Base-by-base conservation (phyloP, 2,113 vertebrate species). In the Sebastes schlegelii region DNA sequence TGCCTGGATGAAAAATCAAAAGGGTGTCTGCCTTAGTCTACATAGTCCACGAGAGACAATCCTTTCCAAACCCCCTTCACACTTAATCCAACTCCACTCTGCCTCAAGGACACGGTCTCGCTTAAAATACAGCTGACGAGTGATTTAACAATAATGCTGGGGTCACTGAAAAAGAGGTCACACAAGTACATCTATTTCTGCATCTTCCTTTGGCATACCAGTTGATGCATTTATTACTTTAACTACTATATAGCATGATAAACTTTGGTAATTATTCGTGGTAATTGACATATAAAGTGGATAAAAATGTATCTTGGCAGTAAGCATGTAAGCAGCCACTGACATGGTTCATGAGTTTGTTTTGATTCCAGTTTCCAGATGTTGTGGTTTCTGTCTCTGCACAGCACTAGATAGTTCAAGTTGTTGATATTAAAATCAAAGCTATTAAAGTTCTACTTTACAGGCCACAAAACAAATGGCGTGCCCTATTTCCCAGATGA, bases 311-410 rank as follows among this genome's bases (percentile, higher is more conserved):
- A 49, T 54, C 23, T 81, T 81, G 74, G 77, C 66, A 86, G 66
- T 16, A 26, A 23, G 51, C 12, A 4, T 80, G 60, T 72, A 75
- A 67, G 61, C 80, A 76, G 68, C 79, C 52, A 69, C 83, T 79
- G 61, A 76, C 74, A 90, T 42, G 43, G 58, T 73, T 86, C 65
- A 63, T 88, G 82, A 81, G 55, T 86, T 82, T 82, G 40, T 85
- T 83, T 88, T 86, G 80, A 74, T 84, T 83, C 77, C 66, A 80
- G 77, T 71, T 85, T 90, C 85, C 88, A 92, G 77, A 87, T 91
- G 87, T 77, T 77, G 75, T 74, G 77, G 73, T 77, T 83, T 66
- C 48, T 64, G 66, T 80, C 68, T 43, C 19, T 65, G 62, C 71
- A 43, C 57, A 45, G 49, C 43, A 54, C 43, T 58, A 77, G 68